Conservation (phyloP, 2,113 vertebrate genomes). For the Pipra filicauda region DNA sequence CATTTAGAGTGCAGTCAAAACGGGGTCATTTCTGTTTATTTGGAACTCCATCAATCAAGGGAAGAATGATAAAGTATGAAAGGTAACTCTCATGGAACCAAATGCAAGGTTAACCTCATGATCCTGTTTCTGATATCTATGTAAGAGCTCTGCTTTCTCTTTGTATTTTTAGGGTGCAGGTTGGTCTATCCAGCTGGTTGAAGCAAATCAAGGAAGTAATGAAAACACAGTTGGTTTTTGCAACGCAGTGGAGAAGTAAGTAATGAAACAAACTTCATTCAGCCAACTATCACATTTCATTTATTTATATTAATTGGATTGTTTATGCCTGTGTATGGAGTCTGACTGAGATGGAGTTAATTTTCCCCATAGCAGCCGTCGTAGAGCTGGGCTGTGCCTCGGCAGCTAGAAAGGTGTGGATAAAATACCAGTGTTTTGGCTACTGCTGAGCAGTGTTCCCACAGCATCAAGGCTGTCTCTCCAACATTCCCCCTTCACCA, state of each 20-base stretch:
- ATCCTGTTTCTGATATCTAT: neutral
- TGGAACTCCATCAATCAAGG: neutral
- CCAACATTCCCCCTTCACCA: neutral
- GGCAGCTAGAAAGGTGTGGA: neutral
- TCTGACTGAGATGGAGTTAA: neutral
- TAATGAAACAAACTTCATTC: neutral
- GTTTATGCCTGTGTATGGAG: neutral
- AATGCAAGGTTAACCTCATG: neutral
- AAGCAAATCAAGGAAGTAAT: conserved; percentile 54
- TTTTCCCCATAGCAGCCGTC: neutral
- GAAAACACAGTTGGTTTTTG: conserved; percentile 56
- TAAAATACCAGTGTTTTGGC: neutral
- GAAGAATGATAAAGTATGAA: neutral
- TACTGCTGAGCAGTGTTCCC: neutral
- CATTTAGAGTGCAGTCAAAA: neutral
- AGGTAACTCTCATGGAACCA: neutral
- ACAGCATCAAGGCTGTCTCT: neutral
- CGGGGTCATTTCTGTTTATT: neutral
- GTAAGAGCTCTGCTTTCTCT: conserved; percentile 18
- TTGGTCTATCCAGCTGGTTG: conserved; percentile 57
- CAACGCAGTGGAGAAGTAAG: conserved; percentile 64
- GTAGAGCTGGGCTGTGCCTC: neutral
- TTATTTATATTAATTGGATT: neutral
- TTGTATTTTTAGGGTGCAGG: conserved; percentile 41
- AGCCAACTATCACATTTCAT: neutral